Conservation (phyloP, 2,113 vertebrate genomes). For the Dromaius novaehollandiae region DNA sequence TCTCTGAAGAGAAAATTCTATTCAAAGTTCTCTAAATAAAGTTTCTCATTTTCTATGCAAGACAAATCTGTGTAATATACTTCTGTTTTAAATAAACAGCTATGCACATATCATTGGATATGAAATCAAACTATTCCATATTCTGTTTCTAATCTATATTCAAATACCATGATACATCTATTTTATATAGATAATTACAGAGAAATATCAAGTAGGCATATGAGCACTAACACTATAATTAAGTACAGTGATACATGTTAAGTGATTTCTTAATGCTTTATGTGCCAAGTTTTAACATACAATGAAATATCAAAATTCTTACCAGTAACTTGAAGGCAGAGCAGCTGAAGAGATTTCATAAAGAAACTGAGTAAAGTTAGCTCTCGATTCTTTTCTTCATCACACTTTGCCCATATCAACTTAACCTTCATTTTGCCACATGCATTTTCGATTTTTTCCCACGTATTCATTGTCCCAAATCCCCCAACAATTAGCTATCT, state of each 20-base stretch:
- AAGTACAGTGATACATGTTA: neutral
- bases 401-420: neutral
- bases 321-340: too few relatives aligned
- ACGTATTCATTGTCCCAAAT: neutral
- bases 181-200: neutral
- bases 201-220: neutral
- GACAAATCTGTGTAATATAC: neutral
- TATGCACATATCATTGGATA: neutral
- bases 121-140: neutral
- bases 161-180: neutral
- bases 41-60: neutral
- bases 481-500: neutral
- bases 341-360: neutral
- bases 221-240: neutral
- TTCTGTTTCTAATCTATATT: neutral
- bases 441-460: neutral
- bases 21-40: neutral
- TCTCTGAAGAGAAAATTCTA: neutral
- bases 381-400: neutral
- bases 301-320: neutral
- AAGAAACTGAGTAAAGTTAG: too few relatives aligned
- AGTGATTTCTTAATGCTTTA: neutral
- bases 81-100: neutral
- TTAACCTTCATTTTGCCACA: neutral
- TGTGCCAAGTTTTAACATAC: neutral